Base-by-base conservation (phyloP, 53 echinoderm and acorn worm genomes). In the Hippasteria phrygiana region DNA sequence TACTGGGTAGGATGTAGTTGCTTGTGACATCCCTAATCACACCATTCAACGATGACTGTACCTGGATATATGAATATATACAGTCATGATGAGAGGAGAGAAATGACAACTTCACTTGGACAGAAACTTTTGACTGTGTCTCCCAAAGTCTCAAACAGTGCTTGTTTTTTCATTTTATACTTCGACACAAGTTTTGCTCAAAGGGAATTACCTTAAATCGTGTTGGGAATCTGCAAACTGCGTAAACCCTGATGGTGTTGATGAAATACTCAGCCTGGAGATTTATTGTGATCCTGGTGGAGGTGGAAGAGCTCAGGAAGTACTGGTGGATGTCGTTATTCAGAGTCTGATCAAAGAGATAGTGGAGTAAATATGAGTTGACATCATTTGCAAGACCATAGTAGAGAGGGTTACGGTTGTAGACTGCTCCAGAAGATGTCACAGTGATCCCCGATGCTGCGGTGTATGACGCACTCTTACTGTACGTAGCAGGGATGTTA, bases 291-390 rank as follows among this genome's bases (percentile, higher is more conserved):
- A 96, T 64, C 0, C 92, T 71, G 8, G 84, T 87, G 3, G 92
- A 75, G 14, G 31, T 40, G 26, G 28, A 26, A 41, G 50, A 13
- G 55, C 77, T 87, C 55, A 88, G 31, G 71, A 92, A 94, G 59
- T 83, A 91, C 43, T 90, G 91, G 20, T 72, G 65, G 40, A 65
- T 37, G 55, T 66, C 87, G 18, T 82, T 53, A 35, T 84, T 77
- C 14, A 93, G 83, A 24, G 92, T 88, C 73, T 96, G 96, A 43
- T 96, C 96, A 91, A 96, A 96, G 22, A 96, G 89, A 55, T 88
- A 92, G 13, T 83, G 89, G 47, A 96, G 83, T 50, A 54, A 76
- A 74, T 91, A 91, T 1, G 85, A 90, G 53, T 74, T 48, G 34
- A 59, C 77, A 85, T 94, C 92, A 78, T 90, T 90, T 1, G 90